Evolutionary conservation across 2,113 vertebrate species (phyloP).

Genomic region (Mus pahari): DNA sequence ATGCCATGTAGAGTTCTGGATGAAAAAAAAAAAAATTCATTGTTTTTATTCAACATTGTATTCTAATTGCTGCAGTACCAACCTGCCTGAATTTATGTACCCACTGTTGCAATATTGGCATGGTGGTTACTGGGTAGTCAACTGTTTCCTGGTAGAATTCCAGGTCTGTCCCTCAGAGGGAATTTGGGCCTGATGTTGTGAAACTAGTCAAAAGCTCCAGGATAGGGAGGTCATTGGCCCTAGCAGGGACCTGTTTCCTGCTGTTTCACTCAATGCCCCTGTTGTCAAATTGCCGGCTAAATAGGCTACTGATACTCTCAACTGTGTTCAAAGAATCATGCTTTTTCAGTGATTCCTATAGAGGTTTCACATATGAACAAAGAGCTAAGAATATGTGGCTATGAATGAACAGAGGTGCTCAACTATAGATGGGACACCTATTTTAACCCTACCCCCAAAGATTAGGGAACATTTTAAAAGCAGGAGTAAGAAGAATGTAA

Average conservation of each 20-base stretch:
- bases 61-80: not conserved
- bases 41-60: not conserved
- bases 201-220: not conserved
- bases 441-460: not conserved
- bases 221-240: not conserved
- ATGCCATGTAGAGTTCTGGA: not conserved
- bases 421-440: not conserved
- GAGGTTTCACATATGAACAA: too few species aligned
- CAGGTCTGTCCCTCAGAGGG: not conserved
- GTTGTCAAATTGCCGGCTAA: not conserved
- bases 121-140: not conserved
- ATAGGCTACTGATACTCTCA: not conserved
- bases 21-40: not conserved
- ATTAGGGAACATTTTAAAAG: not conserved
- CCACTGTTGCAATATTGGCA: not conserved
- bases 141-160: not conserved
- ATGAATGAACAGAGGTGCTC: not conserved
- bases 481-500: not conserved
- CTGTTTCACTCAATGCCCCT: too few species aligned
- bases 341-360: not conserved
- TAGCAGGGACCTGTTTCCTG: too few species aligned
- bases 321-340: too few species aligned
- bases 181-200: not conserved
- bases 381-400: not conserved
- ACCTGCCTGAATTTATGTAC: too few species aligned